A percentile compares a stretch with the other conserved stretches of the same genome.
phyloP scores from a whole-genome alignment of 2,888 invertebrate genomes.

The Eurytoma adleriae region DNA sequence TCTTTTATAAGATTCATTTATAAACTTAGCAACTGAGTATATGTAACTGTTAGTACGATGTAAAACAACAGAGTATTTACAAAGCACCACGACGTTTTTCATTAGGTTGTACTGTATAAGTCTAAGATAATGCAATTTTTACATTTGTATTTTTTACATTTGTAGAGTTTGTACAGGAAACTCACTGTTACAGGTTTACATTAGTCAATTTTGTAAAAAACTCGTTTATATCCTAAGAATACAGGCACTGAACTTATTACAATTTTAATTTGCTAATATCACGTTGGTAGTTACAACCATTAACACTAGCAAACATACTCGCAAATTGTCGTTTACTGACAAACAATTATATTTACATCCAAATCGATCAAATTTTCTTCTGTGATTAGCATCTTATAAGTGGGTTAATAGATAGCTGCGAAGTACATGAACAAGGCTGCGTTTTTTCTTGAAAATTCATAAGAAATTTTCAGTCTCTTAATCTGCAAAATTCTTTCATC shows the following conservation, averaged over 20 bases:
- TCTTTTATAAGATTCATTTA: slow-evolving; percentile 23
- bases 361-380: no score
- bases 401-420: no score
- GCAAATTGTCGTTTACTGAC: neutral
- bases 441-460: no score
- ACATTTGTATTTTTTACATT: slow-evolving; percentile 30
- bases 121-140: slow-evolving; percentile 19
- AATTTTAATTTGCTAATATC: slow-evolving; percentile 21
- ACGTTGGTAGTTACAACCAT: slow-evolving; percentile 34
- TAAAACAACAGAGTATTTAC: slow-evolving; percentile 43
- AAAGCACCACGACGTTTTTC: slow-evolving; percentile 9
- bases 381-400: no score
- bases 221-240: neutral
- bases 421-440: no score
- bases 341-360: neutral
- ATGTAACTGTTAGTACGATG: slow-evolving; percentile 28
- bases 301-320: slow-evolving; percentile 22
- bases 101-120: slow-evolving; percentile 5
- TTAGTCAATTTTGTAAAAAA: slow-evolving; percentile 8
- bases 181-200: neutral
- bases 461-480: no score
- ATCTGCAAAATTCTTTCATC: no score
- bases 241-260: neutral
- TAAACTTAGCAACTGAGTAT: slow-evolving; percentile 31
- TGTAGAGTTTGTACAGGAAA: slow-evolving; percentile 19